A percentile compares a stretch with the other conserved stretches of the same genome.
Evolutionary conservation across 2,888 invertebrate species (phyloP).

Genomic region (Sussaba pulchella): DNA sequence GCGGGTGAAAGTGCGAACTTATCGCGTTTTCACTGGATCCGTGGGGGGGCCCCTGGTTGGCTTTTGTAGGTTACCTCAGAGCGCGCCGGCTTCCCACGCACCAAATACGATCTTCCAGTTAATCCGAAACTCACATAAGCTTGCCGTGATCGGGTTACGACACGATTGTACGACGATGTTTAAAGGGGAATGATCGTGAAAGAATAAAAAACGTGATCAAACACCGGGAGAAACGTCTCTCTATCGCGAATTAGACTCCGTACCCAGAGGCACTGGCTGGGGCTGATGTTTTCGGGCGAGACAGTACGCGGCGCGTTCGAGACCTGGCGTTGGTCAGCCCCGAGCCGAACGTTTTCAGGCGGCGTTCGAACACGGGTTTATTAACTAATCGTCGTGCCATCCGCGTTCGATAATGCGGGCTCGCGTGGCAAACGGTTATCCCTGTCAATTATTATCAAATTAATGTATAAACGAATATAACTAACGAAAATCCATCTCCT

Average conservation of each 20-base stretch:
- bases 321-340: conserved; percentile 74
- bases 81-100: conserved; percentile 81
- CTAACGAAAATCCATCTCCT: too few relatives aligned
- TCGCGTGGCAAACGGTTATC: conserved; percentile 10
- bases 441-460: conserved; percentile 27
- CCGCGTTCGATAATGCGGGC: conserved; percentile 52
- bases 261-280: conserved; percentile 81
- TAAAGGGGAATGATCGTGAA: not conserved
- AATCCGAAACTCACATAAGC: conserved; percentile 35
- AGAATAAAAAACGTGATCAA: conserved; percentile 55
- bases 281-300: conserved; percentile 82
- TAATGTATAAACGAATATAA: too few relatives aligned
- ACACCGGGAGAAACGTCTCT: conserved; percentile 65
- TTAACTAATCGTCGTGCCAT: conserved; percentile 58
- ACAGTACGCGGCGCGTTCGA: conserved; percentile 68
- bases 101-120: conserved; percentile 66
- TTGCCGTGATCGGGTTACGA: not conserved
- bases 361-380: conserved; percentile 62
- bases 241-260: conserved; percentile 71
- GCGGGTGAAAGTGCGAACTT: conserved; percentile 68
- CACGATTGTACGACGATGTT: conserved; percentile 11
- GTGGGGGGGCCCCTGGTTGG: conserved; percentile 53
- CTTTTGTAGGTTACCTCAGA: conserved; percentile 83
- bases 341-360: conserved; percentile 64
- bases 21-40: conserved; percentile 48